phyloP scores from a whole-genome alignment of 2,797 vertebrate genomes.

The Tokudaia tokunoshimensis region DNA sequence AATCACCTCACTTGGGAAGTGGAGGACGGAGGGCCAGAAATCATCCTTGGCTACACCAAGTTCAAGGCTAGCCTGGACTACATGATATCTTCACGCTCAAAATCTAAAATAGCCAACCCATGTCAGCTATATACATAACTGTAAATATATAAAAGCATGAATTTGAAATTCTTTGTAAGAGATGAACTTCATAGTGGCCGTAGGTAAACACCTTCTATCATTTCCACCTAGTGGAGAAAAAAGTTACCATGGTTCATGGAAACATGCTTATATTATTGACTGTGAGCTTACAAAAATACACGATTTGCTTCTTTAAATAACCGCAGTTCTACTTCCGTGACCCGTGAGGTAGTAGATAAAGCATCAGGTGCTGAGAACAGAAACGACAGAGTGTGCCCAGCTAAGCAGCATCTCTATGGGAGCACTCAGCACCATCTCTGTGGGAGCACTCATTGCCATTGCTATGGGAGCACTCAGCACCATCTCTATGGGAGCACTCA shows the following conservation, averaged over 20 bases:
- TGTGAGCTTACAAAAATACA: not conserved
- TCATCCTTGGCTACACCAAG: not conserved
- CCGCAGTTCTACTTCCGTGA: not conserved
- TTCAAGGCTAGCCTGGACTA: not conserved
- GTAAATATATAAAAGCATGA: constrained; percentile 42
- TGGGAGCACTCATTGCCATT: no score
- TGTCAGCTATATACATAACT: not conserved
- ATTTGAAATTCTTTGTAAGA: not conserved
- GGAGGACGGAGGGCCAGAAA: not conserved
- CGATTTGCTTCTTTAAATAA: constrained; percentile 30
- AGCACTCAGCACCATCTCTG: no score
- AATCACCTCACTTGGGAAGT: not conserved
- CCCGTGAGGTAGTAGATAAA: not conserved
- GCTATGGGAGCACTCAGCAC: no score
- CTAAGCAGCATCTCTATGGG: no score
- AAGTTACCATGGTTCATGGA: not conserved
- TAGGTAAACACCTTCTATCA: constrained; percentile 4
- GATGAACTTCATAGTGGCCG: not conserved
- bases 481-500: no score
- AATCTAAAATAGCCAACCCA: not conserved
- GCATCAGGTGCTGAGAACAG: constrained; percentile 21
- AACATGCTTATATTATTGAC: constrained; percentile 21
- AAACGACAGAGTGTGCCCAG: not conserved
- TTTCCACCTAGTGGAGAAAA: not conserved
- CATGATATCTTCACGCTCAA: not conserved